Conservation (phyloP, 92 coral and sea anemone genomes). For the Phenganax marumi region DNA sequence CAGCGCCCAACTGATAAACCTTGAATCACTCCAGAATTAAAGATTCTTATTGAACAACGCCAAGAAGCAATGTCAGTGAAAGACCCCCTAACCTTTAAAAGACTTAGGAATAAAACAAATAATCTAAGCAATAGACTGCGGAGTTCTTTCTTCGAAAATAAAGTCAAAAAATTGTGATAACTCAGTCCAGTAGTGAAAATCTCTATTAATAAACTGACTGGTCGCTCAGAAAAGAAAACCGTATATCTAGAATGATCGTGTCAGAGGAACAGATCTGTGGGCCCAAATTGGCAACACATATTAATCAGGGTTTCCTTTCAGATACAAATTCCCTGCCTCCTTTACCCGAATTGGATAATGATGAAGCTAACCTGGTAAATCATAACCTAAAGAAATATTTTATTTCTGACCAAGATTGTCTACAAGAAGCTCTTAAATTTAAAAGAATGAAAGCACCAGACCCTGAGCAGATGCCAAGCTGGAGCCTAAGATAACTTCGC, state of each 20-base stretch:
- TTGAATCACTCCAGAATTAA: constrained; percentile 23
- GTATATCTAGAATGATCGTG: background rate
- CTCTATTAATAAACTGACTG: no score
- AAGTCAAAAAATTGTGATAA: no score
- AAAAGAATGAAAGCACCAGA: background rate
- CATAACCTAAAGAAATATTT: background rate
- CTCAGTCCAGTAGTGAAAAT: no score
- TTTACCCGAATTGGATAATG: background rate
- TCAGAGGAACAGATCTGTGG: background rate
- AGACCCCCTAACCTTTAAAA: no score
- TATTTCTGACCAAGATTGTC: background rate
- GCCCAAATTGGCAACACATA: background rate
- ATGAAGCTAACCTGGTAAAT: background rate
- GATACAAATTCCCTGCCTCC: background rate
- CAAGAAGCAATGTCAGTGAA: constrained; percentile 18
- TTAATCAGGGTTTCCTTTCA: background rate
- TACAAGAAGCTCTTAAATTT: background rate
- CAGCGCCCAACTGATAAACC: constrained; percentile 28
- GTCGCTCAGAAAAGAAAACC: no score
- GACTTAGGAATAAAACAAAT: no score
- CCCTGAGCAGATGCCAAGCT: background rate
- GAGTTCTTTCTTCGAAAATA: no score
- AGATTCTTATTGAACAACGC: background rate
- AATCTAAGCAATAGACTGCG: no score
- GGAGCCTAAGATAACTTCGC: constrained; percentile 9